Conservation (phyloP, 92 coral and sea anemone species). For the Micromussa lordhowensis region DNA sequence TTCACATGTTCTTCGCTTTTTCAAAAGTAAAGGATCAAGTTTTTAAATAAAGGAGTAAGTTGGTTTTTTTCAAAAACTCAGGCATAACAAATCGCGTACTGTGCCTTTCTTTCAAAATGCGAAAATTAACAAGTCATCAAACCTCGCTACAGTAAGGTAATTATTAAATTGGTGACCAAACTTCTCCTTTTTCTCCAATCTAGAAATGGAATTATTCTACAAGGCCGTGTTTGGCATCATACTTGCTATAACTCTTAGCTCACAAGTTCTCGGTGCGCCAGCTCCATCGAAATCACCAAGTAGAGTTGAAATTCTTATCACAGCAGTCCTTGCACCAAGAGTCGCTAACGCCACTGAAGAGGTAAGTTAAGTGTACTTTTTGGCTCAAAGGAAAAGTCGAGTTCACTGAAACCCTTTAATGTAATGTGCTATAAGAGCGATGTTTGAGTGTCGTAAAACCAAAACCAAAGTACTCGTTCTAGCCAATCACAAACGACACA, state of each 20-base stretch:
- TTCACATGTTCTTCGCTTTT: no score
- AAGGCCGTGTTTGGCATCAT: conserved; percentile 2
- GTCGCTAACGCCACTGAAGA: conserved; percentile 16
- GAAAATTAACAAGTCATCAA: not conserved
- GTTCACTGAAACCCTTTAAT: no score
- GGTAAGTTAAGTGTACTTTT: not conserved
- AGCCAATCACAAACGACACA: no score
- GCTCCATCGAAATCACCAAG: not conserved
- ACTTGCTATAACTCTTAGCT: not conserved
- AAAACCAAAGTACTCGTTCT: no score
- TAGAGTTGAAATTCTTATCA: conserved; percentile 3
- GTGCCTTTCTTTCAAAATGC: not conserved
- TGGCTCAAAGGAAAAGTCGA: no score
- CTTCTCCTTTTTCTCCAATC: not conserved
- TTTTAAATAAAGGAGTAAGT: no score
- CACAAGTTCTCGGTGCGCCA: not conserved
- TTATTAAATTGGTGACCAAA: not conserved
- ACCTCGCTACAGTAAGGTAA: not conserved
- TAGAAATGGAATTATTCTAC: conserved; percentile 4
- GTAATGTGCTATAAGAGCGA: no score
- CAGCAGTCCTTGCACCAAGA: not conserved
- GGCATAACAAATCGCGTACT: no score
- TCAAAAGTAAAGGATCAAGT: no score
- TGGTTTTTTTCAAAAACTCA: no score
- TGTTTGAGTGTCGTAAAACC: no score